Percentiles rank a stretch among this genome's conserved stretches.
phyloP scores from a whole-genome alignment of 2,797 vertebrate species.

The Nyctalus aviator region DNA sequence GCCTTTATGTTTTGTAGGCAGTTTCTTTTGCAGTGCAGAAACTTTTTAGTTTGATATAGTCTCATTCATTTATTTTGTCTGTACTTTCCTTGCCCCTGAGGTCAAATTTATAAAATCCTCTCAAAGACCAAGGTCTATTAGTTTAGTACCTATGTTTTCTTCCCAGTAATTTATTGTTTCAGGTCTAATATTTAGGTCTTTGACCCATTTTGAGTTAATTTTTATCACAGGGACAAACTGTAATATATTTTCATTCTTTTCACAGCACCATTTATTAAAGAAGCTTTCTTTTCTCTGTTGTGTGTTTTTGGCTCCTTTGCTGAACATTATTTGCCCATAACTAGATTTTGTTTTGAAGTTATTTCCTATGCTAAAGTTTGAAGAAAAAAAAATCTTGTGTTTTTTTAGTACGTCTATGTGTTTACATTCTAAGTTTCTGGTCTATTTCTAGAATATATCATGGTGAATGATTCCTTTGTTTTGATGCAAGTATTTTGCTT shows the following conservation, averaged over 20 bases:
- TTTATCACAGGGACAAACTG: background rate
- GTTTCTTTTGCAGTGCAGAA: background rate
- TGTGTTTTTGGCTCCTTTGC: background rate
- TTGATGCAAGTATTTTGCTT: constrained; percentile 17
- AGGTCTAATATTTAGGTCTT: background rate
- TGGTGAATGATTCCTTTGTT: background rate
- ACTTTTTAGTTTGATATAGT: background rate
- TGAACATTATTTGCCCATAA: background rate
- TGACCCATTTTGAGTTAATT: background rate
- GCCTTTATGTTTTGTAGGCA: background rate
- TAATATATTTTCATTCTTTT: background rate
- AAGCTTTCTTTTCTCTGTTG: background rate
- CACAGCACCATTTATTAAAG: background rate
- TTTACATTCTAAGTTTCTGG: background rate
- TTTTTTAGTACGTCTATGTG: background rate
- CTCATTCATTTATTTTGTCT: background rate
- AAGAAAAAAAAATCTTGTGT: background rate
- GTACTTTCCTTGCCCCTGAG: background rate
- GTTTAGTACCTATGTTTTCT: background rate
- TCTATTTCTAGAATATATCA: background rate
- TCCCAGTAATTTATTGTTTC: background rate
- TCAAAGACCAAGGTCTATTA: background rate
- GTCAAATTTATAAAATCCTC: background rate
- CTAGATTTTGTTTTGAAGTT: background rate
- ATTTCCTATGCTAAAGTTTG: background rate